Evolutionary conservation across 2,113 vertebrate genomes (phyloP), one percentile per base, ranked within the genome.

Genomic region (Malurus elegans): DNA sequence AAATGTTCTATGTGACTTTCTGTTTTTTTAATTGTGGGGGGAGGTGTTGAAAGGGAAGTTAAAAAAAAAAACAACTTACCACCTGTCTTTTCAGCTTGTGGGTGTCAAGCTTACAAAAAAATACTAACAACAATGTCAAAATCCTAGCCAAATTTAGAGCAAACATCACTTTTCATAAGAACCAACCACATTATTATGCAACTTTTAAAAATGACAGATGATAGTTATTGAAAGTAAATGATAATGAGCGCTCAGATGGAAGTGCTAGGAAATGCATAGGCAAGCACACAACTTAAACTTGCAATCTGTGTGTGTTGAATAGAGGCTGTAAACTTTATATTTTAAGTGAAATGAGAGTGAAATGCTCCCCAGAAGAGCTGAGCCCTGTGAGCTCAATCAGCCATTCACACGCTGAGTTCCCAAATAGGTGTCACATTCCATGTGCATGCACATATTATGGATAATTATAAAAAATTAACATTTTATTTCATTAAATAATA

Each of bases 181-280:
- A 90, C 50, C 79, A 91, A 91, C 54, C 50, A 50, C 54, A 66
- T 90, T 44, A 86, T 90, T 86, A 91, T 47, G 42, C 51, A 93
- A 87, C 74, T 93, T 84, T 53, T 73, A 8, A 84, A 96, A 92
- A 89, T 88, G 91, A 92, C 78, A 85, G 85, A 91, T 93, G 84
- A 96, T 90, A 90, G 87, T 58, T 91, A 88, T 40, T 47, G 67
- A 87, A 79, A 95, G 36, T 66, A 93, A 93, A 95, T 80, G 23
- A 92, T 75, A 91, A 79, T 47, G 74, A 86, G 53, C 75, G 54
- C 72, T 89, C 74, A 82, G 42, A 78, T 65, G 45, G 61, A 79
- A 92, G 56, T 38, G 29, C 31, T 91, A 56, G 81, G 66, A 91
- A 95, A 91, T 25, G 62, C 71, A 85, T 9, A 86, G 71, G 60